Evolutionary conservation across 1,140 invertebrate genomes (phyloP).

Genomic region (Brachionus asplanchnoidis): DNA sequence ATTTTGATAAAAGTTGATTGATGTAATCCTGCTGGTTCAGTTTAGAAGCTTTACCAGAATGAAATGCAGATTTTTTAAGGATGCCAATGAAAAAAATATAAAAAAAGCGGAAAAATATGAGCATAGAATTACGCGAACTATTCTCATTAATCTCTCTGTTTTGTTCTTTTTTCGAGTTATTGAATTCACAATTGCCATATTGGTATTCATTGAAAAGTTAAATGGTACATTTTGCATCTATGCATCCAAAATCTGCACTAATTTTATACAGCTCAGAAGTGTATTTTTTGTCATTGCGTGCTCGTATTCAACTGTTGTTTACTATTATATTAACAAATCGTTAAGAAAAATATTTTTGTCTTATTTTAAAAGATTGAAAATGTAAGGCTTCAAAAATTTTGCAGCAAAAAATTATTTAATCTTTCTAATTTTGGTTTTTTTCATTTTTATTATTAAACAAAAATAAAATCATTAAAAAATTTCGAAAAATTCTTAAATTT

Average conservation of each 20-base stretch:
- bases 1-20: not conserved
- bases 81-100: not conserved
- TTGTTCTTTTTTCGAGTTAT: not conserved
- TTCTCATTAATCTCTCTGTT: not conserved
- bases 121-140: not conserved
- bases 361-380: not conserved
- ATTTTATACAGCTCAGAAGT: not conserved
- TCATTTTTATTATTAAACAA: no score
- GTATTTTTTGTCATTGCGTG: not conserved
- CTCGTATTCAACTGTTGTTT: not conserved
- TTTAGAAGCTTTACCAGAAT: not conserved
- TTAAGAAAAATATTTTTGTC: not conserved
- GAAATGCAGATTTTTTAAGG: not conserved
- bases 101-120: slow-evolving; percentile 6
- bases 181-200: not conserved
- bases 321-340: not conserved
- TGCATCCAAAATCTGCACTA: not conserved
- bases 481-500: no score
- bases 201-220: not conserved
- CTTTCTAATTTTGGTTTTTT: no score
- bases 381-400: not conserved
- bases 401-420: no score
- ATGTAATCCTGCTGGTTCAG: not conserved
- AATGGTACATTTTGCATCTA: not conserved
- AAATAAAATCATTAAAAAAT: no score